Evolutionary conservation across 2,888 invertebrate genomes (phyloP).

Genomic region (Ceramica pisi): DNA sequence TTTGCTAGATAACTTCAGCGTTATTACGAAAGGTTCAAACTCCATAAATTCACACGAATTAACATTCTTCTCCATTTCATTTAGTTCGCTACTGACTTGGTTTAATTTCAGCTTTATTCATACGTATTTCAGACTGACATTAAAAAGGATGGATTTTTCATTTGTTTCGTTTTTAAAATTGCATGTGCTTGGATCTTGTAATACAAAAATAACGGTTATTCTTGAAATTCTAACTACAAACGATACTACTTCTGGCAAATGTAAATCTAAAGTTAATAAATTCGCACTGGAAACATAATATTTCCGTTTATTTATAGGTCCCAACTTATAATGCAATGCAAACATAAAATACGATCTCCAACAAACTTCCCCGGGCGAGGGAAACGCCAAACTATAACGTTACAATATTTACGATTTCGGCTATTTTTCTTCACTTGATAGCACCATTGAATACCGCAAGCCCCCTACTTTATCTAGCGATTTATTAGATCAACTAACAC

Average conservation of each 20-base stretch:
- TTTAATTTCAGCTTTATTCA: constrained; percentile 16
- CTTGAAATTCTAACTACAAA: neutral
- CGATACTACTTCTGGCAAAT: neutral
- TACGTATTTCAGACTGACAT: neutral
- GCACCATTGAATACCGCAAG: constrained; percentile 73
- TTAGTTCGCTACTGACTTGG: neutral
- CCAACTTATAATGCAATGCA: constrained; percentile 45
- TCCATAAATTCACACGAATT: constrained; percentile 34
- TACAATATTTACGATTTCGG: constrained; percentile 75
- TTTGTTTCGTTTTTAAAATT: constrained; percentile 9
- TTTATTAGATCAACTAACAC: constrained; percentile 73
- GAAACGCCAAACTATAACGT: constrained; percentile 67
- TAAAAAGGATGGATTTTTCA: neutral
- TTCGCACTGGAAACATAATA: constrained; percentile 30
- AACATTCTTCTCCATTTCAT: constrained; percentile 14
- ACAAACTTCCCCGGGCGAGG: constrained; percentile 42
- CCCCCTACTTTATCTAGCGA: constrained; percentile 74
- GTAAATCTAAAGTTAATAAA: constrained; percentile 17
- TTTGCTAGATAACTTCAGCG: constrained; percentile 27
- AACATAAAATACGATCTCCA: constrained; percentile 46
- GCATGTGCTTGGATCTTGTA: neutral
- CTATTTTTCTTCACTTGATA: constrained; percentile 76
- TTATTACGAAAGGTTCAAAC: constrained; percentile 21
- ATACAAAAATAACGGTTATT: neutral
- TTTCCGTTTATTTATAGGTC: constrained; percentile 45